Evolutionary conservation across 2,797 vertebrate genomes (phyloP).

Genomic region (Lagocephalus sceleratus): DNA sequence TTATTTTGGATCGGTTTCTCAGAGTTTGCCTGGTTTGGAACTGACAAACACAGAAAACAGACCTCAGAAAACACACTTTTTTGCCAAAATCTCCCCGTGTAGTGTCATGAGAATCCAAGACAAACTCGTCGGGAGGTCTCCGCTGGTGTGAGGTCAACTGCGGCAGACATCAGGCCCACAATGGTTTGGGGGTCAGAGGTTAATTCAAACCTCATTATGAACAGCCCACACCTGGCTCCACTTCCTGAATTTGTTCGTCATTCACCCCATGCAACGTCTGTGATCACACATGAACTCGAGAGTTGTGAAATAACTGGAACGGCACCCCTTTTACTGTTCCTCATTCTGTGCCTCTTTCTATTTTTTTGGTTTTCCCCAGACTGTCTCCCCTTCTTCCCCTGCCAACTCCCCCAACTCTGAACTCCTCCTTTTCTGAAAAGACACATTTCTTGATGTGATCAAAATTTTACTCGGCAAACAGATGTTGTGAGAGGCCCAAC

Average conservation of each 20-base stretch:
- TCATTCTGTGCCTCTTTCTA: conserved; percentile 59
- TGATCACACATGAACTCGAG: conserved; percentile 65
- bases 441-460: conserved; percentile 77
- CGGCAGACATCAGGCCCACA: conserved; percentile 57
- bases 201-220: conserved; percentile 68
- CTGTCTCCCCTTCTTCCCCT: conserved; percentile 50
- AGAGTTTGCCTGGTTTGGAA: conserved; percentile 44
- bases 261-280: conserved; percentile 63
- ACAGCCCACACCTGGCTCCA: conserved; percentile 59
- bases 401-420: conserved; percentile 50
- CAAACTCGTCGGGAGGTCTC: conserved; percentile 70
- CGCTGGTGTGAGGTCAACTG: conserved; percentile 54
- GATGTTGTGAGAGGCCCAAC: conserved; percentile 68
- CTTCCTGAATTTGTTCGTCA: conserved; percentile 71
- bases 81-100: conserved; percentile 57
- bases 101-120: conserved; percentile 57
- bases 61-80: conserved; percentile 28
- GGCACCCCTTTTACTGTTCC: conserved; percentile 63
- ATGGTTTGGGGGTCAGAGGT: conserved; percentile 61
- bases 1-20: conserved; percentile 36
- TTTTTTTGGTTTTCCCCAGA: conserved; percentile 22
- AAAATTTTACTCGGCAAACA: conserved; percentile 71
- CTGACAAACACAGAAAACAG: conserved; percentile 51
- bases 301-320: conserved; percentile 70
- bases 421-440: conserved; percentile 71